Base-by-base conservation (phyloP, 2,113 vertebrate species). In the Rousettus leschenaultii region DNA sequence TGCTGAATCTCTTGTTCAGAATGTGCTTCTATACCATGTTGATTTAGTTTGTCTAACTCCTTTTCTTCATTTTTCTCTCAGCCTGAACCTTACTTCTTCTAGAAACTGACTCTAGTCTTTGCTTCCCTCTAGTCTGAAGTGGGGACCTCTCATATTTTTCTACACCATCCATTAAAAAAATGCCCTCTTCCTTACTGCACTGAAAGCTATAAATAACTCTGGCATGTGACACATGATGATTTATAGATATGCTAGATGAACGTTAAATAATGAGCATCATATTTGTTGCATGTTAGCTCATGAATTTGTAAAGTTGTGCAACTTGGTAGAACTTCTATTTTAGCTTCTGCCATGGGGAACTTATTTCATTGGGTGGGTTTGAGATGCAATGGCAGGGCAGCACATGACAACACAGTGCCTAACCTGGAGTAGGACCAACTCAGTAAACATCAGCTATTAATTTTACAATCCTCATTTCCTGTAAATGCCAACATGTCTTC, bases 351-450 rank as follows among this genome's bases (percentile, higher is more conserved):
- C 9, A 2, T 5, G 8, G 28, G 43, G 26, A 70, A 2, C 26
- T 7, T 33, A 22, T 61, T 70, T 71, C 11, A 2, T 19, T 22
- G 7, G 6, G 7, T 61, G 40, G 26, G n/a, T 33, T 45, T 63
- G 7, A 61, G 35, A 40, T 33, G 33, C 15, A 21, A 68, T 5
- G 26, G 0, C 7, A 35, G 53, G 63, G 24, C 9, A 26, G 30
- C 9, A 26, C 8, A 0, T 5, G 73, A 12, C 26, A 45, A 15
- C 2, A 1, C 1, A 21, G 16, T 8, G 1, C 22, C 16, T 16
- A 0, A 0, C 2, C 12, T 68, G 19, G 30, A 19, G 12, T 2
- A 19, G 51, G 15, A 16, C 19, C 4, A 51, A 40, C 26, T 35
- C 6, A 15, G 43, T n/a, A 22, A 73, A 33, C 7, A 24, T 14